These are phyloP conservation scores for Garrulus glandarius DNA, from an alignment of 2,797 vertebrate species.

Conservation along the genomic window DNA sequence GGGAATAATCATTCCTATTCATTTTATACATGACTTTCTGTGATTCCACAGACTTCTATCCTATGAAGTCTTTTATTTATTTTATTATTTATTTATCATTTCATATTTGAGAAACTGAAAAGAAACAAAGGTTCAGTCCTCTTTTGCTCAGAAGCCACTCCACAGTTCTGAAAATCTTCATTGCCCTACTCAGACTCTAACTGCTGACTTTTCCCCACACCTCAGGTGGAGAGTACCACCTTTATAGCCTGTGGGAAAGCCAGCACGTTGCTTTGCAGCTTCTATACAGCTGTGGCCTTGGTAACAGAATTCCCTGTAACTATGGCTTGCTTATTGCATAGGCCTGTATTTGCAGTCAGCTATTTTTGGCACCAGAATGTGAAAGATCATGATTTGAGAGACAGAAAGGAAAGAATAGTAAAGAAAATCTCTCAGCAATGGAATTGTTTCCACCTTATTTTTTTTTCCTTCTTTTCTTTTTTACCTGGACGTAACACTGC, in stretches of 20 bases:
- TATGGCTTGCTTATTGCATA: not conserved
- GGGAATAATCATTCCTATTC: not conserved
- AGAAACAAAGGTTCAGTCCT: not conserved
- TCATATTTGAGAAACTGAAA: not conserved
- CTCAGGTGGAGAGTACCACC: not conserved
- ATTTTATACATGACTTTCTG: not conserved
- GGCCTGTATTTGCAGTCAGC: not conserved
- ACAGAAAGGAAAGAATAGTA: not conserved
- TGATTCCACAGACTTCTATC: not conserved
- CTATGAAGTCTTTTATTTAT: not conserved
- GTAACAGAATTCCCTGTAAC: not conserved
- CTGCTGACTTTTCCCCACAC: not conserved
- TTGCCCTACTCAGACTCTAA: not conserved
- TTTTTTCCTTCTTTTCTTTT: not conserved
- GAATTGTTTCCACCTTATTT: not conserved
- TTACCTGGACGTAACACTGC: not conserved
- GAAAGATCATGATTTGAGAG: not conserved
- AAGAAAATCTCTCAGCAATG: not conserved
- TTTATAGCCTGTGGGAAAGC: not conserved
- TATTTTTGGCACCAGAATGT: not conserved
- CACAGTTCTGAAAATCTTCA: not conserved
- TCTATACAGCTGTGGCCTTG: not conserved
- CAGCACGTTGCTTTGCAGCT: not conserved
- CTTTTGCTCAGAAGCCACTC: not conserved
- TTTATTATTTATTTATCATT: not conserved